phyloP scores from a whole-genome alignment of 2,797 vertebrate genomes.

The Sphenopsis melanotis region DNA sequence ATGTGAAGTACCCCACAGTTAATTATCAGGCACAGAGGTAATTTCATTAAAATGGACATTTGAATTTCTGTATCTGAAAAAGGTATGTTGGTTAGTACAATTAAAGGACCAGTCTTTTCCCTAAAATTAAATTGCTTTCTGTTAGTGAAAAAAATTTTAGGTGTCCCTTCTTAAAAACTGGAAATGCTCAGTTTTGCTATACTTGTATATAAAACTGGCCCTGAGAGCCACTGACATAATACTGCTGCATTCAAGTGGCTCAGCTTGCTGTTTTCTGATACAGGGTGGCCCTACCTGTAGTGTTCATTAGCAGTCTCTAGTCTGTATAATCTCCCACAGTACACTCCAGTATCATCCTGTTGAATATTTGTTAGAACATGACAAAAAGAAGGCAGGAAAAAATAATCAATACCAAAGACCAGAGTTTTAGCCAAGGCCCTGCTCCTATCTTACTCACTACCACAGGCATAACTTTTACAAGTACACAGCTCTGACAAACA shows the following conservation, averaged over 20 bases:
- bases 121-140: neutral
- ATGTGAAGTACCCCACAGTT: neutral
- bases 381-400: neutral
- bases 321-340: neutral
- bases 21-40: neutral
- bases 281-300: neutral
- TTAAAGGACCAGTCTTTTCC: neutral
- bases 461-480: neutral
- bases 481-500: neutral
- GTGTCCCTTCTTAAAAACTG: neutral
- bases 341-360: neutral
- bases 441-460: neutral
- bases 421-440: neutral
- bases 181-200: neutral
- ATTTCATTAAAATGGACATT: neutral
- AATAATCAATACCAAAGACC: neutral
- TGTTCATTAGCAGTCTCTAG: neutral
- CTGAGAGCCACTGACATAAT: neutral
- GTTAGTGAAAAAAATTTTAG: neutral
- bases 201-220: neutral
- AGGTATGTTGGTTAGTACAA: neutral
- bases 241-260: neutral
- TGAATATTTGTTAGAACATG: neutral
- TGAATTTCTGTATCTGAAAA: neutral
- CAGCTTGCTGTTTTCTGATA: neutral